phyloP scores from a whole-genome alignment of 2,797 vertebrate species.

The Enteromius radiatus region DNA sequence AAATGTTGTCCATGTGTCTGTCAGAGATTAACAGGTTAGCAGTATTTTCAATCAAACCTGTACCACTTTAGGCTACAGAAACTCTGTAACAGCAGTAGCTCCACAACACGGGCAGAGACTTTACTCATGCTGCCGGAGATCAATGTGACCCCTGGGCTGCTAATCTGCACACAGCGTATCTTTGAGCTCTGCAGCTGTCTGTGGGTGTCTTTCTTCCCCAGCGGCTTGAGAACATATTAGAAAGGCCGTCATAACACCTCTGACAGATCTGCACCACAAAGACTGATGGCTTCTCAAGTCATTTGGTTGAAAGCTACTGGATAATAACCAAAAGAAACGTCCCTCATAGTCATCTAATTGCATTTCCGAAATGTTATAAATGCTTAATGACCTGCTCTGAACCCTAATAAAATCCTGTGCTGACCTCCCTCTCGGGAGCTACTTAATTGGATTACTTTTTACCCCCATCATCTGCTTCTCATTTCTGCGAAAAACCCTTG shows the following conservation, averaged over 20 bases:
- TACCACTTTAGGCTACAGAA: conserved; percentile 19
- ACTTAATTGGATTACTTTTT: conserved; percentile 63
- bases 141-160: conserved; percentile 33
- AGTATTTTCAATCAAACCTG: background rate
- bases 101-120: conserved; percentile 2
- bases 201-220: conserved; percentile 34
- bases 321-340: conserved; percentile 54
- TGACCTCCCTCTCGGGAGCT: conserved; percentile 53
- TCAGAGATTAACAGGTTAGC: background rate
- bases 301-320: conserved; percentile 38
- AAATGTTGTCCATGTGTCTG: background rate
- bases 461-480: conserved; percentile 52
- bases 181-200: conserved; percentile 22
- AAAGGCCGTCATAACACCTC: conserved; percentile 49
- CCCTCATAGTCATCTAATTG: conserved; percentile 56
- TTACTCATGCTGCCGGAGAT: conserved; percentile 45
- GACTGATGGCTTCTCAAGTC: conserved; percentile 41
- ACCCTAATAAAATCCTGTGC: conserved; percentile 59
- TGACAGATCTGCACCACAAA: conserved; percentile 49
- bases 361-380: conserved; percentile 64
- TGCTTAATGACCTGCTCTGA: conserved; percentile 61
- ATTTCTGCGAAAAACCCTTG: conserved; percentile 52
- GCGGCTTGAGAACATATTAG: conserved; percentile 51
- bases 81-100: conserved; percentile 8
- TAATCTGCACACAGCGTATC: conserved; percentile 47